Evolutionary conservation across 2,888 invertebrate species (phyloP), one percentile per base, ranked within the genome.

Genomic region (Athetis lepigone): DNA sequence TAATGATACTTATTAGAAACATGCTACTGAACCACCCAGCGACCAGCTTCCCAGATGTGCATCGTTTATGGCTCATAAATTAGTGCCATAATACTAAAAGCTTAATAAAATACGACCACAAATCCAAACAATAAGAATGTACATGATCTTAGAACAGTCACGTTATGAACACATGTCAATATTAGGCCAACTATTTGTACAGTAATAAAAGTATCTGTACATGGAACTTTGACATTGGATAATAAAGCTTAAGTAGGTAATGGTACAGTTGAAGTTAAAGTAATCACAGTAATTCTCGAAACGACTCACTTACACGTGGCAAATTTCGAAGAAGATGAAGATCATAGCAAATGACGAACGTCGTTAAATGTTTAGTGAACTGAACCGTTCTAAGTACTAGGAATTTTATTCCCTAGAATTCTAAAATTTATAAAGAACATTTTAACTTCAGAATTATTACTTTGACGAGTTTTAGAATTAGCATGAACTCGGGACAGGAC

Each of bases 111-210:
- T 79, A 77, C 49, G 61, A 79, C 80, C 81, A 80, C 81, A 80
- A 78, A 78, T 81, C 78, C 62, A 81, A 81, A 81, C 82, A 81
- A 81, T 81, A 45, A 79, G 58, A 57, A 80, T 47, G 49, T 59
- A 68, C 68, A 77, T 78, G 72, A 70, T 70, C 70, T 73, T 64
- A 75, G 72, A 70, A 73, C 62, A 65, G 61, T 56, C 71, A 56
- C 43, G 61, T 61, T 75, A 66, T 45, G 69, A 83, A 80, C 82
- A 82, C 75, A 76, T 83, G 83, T 80, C 82, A 79, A 76, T 83
- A 77, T 80, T 73, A 74, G 75, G 71, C 72, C 79, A 77, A 71
- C 65, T 74, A 76, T 66, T 76, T 70, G 60, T 58, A 70, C 43
- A 62, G 81, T 59, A 66, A 67, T 76, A 80, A 80, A 79, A 80